Percentiles rank a stretch among this genome's conserved stretches.
Evolutionary conservation across 2,888 invertebrate genomes (phyloP).

Genomic region (Nasonia oneida): DNA sequence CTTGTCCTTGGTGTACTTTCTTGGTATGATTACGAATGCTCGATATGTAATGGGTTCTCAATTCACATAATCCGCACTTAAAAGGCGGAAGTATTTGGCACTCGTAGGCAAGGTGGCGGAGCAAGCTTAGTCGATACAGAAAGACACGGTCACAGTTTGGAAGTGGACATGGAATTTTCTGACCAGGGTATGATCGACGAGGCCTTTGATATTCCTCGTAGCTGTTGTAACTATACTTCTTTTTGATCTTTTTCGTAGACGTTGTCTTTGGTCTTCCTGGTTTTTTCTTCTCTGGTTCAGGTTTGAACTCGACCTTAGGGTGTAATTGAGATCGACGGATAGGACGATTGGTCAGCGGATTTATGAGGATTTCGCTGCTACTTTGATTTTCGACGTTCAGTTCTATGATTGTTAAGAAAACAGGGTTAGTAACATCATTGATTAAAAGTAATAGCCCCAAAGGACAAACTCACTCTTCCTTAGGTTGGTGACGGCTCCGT

Average conservation of each 20-base stretch:
- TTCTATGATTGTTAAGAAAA: background rate
- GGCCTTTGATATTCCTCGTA: background rate
- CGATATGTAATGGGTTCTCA: background rate
- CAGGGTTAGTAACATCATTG: background rate
- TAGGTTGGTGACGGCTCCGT: background rate
- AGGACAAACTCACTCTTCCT: slow-evolving; percentile 7
- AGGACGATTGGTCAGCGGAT: background rate
- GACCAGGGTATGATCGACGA: background rate
- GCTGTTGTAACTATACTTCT: background rate
- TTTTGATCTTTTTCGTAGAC: background rate
- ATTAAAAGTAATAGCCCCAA: background rate
- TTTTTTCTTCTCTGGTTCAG: background rate
- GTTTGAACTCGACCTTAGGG: background rate
- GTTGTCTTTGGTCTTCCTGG: too few relatives aligned
- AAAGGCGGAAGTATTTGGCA: slow-evolving; percentile 74
- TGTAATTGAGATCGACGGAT: background rate
- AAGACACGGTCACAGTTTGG: background rate
- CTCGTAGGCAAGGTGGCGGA: slow-evolving; percentile 70
- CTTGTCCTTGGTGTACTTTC: slow-evolving; percentile 86
- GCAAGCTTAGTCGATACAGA: slow-evolving; percentile 52
- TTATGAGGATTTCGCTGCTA: background rate
- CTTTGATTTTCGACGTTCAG: background rate
- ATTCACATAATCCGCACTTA: slow-evolving; percentile 65
- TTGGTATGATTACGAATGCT: slow-evolving; percentile 82
- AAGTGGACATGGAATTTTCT: background rate